Evolutionary conservation across 1,140 invertebrate genomes (phyloP), one percentile per base, ranked within the genome.

Genomic region (Amyelois transitella): DNA sequence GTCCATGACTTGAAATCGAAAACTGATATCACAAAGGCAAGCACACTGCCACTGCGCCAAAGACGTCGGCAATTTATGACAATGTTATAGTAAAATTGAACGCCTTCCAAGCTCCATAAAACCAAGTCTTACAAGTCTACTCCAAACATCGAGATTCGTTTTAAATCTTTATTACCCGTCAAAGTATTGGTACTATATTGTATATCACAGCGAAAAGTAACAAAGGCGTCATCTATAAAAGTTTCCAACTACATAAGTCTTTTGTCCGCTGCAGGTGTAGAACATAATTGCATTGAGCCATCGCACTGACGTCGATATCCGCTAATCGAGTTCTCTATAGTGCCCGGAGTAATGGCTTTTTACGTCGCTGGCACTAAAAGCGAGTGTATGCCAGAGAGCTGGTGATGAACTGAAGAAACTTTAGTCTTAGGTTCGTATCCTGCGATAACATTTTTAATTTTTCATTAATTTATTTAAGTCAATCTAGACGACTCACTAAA

Each of bases 241-340:
- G 45, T 48, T 48, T 48, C 18, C 19, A 19, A 20, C n/a, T 19
- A 7, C 20, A 21, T 48, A 48, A 21, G 45, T 48, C 20, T 48
- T 21, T 48, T 48, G 45, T 48, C 20, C 17, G 10, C 17, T 48
- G 50, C 64, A 67, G 68, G 59, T 64, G 68, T 53, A 54, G 43
- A 47, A 52, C 47, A 60, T 70, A 70, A 70, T 70, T 70, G 59
- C 64, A 70, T 70, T 62, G 51, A 57, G 51, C 51, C 55, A 45
- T 43, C 45, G n/a, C 19, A 44, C 45, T 19, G 43, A 19, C 25
- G 32, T 7, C 45, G 45, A 48, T 48, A 48, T 48, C 45, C 45
- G 45, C 21, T 48, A 48, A 48, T 48, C 45, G 18, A 48, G 45
- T 48, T 48, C 18, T 48, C 19, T 5, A 48, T 3, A 48, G 45